A percentile compares a stretch with the other conserved stretches of the same genome.
Conservation (phyloP, 1,140 invertebrate species). For the Drosophila sechellia region DNA sequence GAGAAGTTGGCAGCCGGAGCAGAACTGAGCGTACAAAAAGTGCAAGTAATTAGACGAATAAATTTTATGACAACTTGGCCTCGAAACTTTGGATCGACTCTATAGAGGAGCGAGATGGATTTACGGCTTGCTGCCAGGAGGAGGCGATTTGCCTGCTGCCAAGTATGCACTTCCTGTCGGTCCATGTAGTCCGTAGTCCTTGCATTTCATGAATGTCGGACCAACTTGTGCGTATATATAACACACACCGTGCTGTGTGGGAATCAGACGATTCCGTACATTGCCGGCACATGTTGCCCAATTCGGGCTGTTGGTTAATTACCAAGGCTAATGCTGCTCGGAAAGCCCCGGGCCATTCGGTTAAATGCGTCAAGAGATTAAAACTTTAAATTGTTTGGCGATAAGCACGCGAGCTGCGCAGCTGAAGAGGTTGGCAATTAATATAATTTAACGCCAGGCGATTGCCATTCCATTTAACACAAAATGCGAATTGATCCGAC, state of each 20-base stretch:
- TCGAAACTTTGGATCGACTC: conserved; percentile 7
- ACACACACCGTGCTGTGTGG: conserved; percentile 49
- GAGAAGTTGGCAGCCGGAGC: background rate
- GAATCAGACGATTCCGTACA: conserved; percentile 26
- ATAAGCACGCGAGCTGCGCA: conserved; percentile 28
- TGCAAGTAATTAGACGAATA: conserved; percentile 75
- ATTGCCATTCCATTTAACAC: conserved; percentile 52
- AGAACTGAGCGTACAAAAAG: conserved; percentile 33
- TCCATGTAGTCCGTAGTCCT: conserved; percentile 8
- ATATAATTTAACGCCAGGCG: conserved; percentile 58
- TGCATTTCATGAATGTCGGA: conserved; percentile 48
- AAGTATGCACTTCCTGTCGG: conserved; percentile 39
- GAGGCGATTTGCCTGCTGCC: conserved; percentile 2
- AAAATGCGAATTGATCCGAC: conserved; percentile 41
- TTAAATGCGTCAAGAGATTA: conserved; percentile 58
- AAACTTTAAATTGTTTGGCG: conserved; percentile 65
- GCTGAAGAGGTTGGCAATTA: conserved; percentile 50
- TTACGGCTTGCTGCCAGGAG: background rate
- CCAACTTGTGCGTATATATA: conserved; percentile 31
- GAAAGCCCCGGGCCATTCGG: conserved; percentile 24
- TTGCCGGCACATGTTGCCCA: conserved; percentile 58
- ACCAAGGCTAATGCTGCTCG: conserved; percentile 29
- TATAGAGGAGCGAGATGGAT: background rate
- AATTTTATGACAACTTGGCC: conserved; percentile 65
- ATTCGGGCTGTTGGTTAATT: conserved; percentile 44